Evolutionary conservation across 2,888 invertebrate species (phyloP).

Genomic region (Archaeoteleia sp.): DNA sequence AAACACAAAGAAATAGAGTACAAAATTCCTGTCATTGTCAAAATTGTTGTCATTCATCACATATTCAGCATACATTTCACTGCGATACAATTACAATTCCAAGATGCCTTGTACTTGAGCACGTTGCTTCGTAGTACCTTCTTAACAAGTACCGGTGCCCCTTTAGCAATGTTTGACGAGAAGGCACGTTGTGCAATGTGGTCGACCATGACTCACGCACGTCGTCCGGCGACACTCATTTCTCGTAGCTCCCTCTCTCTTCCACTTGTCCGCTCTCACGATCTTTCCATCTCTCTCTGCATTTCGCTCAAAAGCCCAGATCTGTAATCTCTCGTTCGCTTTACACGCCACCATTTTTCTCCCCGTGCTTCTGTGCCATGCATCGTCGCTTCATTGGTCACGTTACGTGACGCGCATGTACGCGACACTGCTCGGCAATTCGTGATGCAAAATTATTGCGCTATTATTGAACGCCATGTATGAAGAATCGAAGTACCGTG

Average conservation of each 20-base stretch:
- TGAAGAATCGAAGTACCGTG: conserved; percentile 22
- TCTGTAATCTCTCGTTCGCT: conserved; percentile 47
- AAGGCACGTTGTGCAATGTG: conserved; percentile 29
- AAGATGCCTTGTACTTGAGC: no score
- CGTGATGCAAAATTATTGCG: conserved; percentile 37
- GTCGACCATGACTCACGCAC: conserved; percentile 48
- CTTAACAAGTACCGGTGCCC: conserved; percentile 22
- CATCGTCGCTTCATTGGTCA: conserved; percentile 56
- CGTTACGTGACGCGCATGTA: conserved; percentile 52
- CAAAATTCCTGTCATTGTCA: no score
- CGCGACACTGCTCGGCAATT: conserved; percentile 29
- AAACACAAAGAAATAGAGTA: no score
- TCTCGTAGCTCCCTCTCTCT: conserved; percentile 42
- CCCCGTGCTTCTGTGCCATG: conserved; percentile 41
- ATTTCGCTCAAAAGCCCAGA: conserved; percentile 23
- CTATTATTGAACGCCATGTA: conserved; percentile 37
- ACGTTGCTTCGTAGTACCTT: no score
- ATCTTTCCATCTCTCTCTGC: conserved; percentile 39
- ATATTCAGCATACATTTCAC: no score
- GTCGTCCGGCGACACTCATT: conserved; percentile 56
- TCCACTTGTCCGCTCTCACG: conserved; percentile 33
- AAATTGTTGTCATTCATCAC: no score
- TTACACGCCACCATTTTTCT: conserved; percentile 51
- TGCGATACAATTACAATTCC: no score
- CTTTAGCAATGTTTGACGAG: conserved; percentile 24